Evolutionary conservation across 2,888 invertebrate genomes (phyloP), one percentile per base, ranked within the genome.

Genomic region (Bembecia ichneumoniformis): DNA sequence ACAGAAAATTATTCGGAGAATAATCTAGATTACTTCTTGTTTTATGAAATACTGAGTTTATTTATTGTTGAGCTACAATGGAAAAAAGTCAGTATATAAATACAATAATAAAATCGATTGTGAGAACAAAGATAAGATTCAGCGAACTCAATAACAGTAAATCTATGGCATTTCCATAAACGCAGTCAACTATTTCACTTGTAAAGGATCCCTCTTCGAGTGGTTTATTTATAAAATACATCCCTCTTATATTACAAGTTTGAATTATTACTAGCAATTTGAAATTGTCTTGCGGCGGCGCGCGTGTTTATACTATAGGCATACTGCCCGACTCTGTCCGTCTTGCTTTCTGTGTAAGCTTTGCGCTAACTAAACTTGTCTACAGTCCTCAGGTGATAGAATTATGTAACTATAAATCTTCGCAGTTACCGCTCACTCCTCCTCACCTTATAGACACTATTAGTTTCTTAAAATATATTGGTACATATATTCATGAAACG

Each of bases 211-310:
- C 68, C 61, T 28, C 28, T 56, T 11, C 46, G 46, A 17, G 60
- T 55, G 60, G 61, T 72, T 73, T 74, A 74, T 76, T 73, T 77
- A 75, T 77, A 77, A 74, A 40, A 74, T 69, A 68, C 73, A 70
- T 74, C 67, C 67, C 68, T 64, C 68, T 68, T 70, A 47, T 48
- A 72, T 74, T 75, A 70, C 68, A 55, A 56, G 61, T 62, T 63
- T 75, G 74, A 77, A 73, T 74, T 78, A 78, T 78, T 66, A 71
- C 68, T 58, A 55, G 76, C 72, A 75, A 77, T 77, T 78, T 77
- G 69, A 75, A 76, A 71, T 74, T 76, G 77, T 77, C 77, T 77
- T 66, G 75, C 66, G 77, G 77, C 75, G 63, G 56, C 55, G 62
- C 62, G 53, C 56, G 52, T 52, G 49, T 55, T 34, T 58, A 54